A percentile compares a stretch with the other conserved stretches of the same genome.
Evolutionary conservation across 1,140 invertebrate genomes (phyloP).

Genomic region (Archegozetes longisetosus): DNA sequence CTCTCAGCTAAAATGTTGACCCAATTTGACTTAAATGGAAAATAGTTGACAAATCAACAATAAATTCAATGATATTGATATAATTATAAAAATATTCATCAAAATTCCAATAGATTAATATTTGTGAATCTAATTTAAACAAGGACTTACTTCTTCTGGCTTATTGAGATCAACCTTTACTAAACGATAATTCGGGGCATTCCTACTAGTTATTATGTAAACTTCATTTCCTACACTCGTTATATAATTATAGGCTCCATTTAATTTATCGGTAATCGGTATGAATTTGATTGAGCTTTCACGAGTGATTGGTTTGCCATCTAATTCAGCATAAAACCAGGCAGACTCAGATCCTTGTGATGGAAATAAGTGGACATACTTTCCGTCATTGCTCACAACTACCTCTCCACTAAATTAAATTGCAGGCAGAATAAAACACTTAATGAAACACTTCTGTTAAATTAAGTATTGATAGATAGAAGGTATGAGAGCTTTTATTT

Average conservation of each 20-base stretch:
- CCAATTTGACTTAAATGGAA: conserved; percentile 54
- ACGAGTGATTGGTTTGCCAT: not conserved
- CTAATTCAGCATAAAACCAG: conserved; percentile 55
- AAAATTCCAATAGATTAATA: no score
- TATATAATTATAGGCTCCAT: conserved; percentile 89
- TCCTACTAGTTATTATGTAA: conserved; percentile 81
- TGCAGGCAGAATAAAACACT: no score
- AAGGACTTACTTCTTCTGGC: not conserved
- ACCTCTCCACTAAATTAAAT: not conserved
- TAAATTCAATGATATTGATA: no score
- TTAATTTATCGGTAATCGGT: conserved; percentile 68
- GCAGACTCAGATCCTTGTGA: conserved; percentile 70
- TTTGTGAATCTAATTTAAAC: no score
- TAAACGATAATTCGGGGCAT: conserved; percentile 83
- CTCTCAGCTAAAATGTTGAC: conserved; percentile 56
- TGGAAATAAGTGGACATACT: conserved; percentile 62
- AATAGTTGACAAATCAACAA: no score
- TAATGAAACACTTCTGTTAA: no score
- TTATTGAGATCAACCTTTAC: conserved; percentile 61
- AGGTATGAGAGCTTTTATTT: conserved; percentile 34
- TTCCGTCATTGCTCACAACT: conserved; percentile 55
- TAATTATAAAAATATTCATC: no score
- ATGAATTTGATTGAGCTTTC: conserved; percentile 41
- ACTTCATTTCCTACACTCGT: conserved; percentile 68
- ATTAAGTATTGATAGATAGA: conserved; percentile 39